phyloP scores from a whole-genome alignment of 2,113 vertebrate species.

The Manacus vitellinus region DNA sequence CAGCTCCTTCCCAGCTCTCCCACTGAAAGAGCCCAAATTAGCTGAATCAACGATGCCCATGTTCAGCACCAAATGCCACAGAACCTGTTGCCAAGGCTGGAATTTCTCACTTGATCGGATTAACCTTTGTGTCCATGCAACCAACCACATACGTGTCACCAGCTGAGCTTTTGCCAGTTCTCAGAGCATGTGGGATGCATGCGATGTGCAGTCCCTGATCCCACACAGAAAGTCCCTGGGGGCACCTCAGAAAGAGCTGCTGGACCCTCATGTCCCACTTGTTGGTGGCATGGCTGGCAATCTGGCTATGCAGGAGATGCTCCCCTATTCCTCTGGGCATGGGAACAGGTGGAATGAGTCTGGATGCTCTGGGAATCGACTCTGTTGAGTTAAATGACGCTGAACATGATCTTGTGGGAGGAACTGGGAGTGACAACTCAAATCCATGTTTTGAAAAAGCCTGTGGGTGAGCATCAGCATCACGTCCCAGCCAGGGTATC shows the following conservation, averaged over 20 bases:
- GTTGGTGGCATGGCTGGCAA: rapidly evolving
- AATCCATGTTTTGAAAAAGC: not conserved
- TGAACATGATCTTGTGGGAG: not conserved
- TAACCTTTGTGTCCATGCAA: constrained; percentile 3
- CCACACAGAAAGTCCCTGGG: rapidly evolving
- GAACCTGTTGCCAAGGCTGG: constrained; percentile 6
- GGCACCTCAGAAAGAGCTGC: not conserved
- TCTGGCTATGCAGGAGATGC: rapidly evolving
- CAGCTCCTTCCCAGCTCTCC: not conserved
- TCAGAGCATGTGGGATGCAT: not conserved
- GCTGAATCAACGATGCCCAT: not conserved
- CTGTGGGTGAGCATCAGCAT: not conserved
- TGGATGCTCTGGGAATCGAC: not conserved
- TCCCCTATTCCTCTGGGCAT: rapidly evolving
- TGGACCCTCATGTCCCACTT: rapidly evolving
- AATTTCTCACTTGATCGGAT: constrained; percentile 10
- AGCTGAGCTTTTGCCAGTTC: not conserved
- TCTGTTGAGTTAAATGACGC: not conserved
- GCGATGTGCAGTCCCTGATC: rapidly evolving
- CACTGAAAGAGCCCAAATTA: not conserved
- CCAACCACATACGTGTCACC: not conserved
- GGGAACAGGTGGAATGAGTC: not conserved
- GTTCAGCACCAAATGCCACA: not conserved
- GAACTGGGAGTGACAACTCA: not conserved
- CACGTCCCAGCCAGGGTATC: rapidly evolving